Base-by-base conservation (phyloP, 1,140 invertebrate species). In the Drosophila bifasciata region DNA sequence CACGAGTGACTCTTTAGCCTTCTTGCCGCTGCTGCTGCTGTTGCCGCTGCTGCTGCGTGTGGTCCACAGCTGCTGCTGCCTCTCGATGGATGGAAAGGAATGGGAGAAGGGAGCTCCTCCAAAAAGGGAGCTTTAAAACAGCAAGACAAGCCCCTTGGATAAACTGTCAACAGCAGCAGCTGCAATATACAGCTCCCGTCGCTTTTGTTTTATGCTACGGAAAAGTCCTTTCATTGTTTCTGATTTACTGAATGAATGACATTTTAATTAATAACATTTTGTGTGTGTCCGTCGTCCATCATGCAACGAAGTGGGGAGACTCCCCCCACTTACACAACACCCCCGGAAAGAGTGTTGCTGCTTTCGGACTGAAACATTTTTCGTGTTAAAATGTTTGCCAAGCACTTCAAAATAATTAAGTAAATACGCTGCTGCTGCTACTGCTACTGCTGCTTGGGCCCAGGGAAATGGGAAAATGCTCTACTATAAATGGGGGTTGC, bases 181-280 rank as follows among this genome's bases (percentile, higher is more conserved):
- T 81, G 77, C 83, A 69, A 72, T 53, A 28, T 17, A 56, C 62
- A 48, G 62, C 62, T 36, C 23, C 9, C 28, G n/a, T 28, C 15
- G 5, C 51, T 55, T 9, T 50, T 46, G 40, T 1, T 28, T 46
- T 41, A 16, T 19, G 36, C 28, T 21, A 36, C 5, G 25, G 9
- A n/a, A 46, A 76, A 63, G 71, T 86, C 81, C 73, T 83, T 75
- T 64, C 76, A 51, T 79, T 79, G 62, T 72, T 64, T 59, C 59
- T 39, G 25, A 21, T 28, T 44, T 60, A 44, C 51, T 16, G 39
- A 84, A 77, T 86, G 80, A 89, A 90, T 89, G 86, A 89, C 86
- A 83, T 89, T 89, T 89, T 89, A 89, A 89, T 89, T 89, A 89
- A 89, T 89, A 89, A 90, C 86, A 90, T 89, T 36, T 89, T 89